phyloP scores from a whole-genome alignment of 1,140 invertebrate genomes.

The Drosophila subobscura region DNA sequence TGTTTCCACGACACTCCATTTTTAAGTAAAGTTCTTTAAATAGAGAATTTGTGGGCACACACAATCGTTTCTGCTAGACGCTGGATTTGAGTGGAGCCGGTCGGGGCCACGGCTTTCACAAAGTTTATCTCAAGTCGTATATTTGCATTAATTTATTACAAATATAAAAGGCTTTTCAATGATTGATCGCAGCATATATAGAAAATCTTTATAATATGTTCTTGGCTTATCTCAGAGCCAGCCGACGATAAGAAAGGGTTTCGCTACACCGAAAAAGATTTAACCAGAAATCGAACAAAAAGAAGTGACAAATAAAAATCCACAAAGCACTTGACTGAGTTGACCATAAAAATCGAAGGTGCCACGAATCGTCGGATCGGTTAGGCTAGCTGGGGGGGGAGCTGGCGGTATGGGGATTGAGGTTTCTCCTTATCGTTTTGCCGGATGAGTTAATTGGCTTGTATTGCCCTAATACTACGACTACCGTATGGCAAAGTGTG shows the following conservation, averaged over 20 bases:
- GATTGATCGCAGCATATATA: conserved; percentile 53
- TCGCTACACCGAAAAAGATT: conserved; percentile 37
- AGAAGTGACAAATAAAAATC: conserved; percentile 32
- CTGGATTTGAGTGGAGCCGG: conserved; percentile 16
- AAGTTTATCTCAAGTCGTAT: conserved; percentile 62
- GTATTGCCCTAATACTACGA: conserved; percentile 51
- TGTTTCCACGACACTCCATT: too few species aligned
- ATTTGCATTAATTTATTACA: conserved; percentile 73
- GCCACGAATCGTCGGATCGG: conserved; percentile 1
- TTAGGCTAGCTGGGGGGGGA: neutral
- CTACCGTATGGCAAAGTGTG: conserved; percentile 45
- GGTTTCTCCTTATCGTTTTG: conserved; percentile 34
- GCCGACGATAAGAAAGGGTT: conserved; percentile 30
- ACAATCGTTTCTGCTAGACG: conserved; percentile 26
- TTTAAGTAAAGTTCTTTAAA: conserved; percentile 33
- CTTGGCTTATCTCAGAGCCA: conserved; percentile 33
- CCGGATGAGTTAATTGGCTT: conserved; percentile 65
- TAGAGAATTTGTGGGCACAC: conserved; percentile 35
- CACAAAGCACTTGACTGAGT: conserved; percentile 23
- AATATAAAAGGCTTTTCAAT: conserved; percentile 65
- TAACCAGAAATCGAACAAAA: conserved; percentile 25
- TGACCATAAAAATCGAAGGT: conserved; percentile 34
- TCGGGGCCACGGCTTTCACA: conserved; percentile 36
- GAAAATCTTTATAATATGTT: conserved; percentile 37
- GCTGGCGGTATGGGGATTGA: neutral